Percentiles rank a stretch among this genome's conserved stretches.
These are phyloP conservation scores for Stramonita haemastoma DNA, from an alignment of 2,888 invertebrate genomes.

Conservation along the genomic window DNA sequence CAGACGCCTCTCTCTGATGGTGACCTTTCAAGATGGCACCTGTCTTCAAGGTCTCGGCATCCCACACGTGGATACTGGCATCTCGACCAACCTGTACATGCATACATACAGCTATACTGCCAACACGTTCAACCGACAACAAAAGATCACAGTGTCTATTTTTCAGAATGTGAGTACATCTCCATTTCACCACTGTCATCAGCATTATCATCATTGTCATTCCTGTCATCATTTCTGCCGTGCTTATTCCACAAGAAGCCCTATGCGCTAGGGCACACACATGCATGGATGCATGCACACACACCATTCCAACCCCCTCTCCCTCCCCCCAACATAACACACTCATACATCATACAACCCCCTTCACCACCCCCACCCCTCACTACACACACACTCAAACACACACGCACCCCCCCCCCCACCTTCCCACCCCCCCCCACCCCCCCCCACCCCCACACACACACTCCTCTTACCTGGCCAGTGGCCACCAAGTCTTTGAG, in stretches of 20 bases:
- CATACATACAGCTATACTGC: not conserved
- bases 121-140: no score
- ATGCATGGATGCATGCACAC: no score
- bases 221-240: no score
- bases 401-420: not conserved
- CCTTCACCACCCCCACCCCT: no score
- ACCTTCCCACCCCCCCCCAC: not conserved
- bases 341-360: not conserved
- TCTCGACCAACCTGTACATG: slow-evolving; percentile 76
- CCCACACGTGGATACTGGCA: slow-evolving; percentile 78
- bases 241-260: no score
- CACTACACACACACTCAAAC: not conserved
- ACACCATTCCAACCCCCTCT: no score
- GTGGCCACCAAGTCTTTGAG: slow-evolving; percentile 77
- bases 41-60: slow-evolving; percentile 76
- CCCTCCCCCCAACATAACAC: no score
- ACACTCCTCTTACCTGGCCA: slow-evolving; percentile 74
- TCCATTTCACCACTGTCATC: no score
- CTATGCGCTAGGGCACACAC: no score
- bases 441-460: not conserved
- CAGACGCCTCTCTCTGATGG: slow-evolving; percentile 77
- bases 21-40: slow-evolving; percentile 77
- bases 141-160: no score
- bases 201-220: no score
- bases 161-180: no score